phyloP scores from a whole-genome alignment of 2,797 vertebrate species.

The Tinamus major region DNA sequence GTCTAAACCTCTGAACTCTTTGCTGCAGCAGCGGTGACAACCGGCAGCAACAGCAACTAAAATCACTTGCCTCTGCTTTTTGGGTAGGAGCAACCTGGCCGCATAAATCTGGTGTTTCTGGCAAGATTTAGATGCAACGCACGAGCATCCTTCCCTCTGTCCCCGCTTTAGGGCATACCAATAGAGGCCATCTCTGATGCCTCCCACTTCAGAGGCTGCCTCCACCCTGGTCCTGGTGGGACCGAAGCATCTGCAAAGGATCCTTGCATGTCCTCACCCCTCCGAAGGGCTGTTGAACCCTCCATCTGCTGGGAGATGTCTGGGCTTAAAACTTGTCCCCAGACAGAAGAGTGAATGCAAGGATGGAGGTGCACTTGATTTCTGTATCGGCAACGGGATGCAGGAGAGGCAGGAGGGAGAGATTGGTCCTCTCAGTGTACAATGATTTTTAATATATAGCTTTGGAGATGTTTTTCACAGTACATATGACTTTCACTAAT shows the following conservation, averaged over 20 bases:
- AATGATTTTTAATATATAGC: background rate
- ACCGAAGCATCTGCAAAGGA: background rate
- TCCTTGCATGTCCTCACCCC: background rate
- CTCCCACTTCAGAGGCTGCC: background rate
- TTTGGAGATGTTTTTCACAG: background rate
- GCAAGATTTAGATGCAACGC: no score
- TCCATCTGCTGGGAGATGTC: background rate
- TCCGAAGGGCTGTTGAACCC: background rate
- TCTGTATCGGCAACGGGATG: background rate
- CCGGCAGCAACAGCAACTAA: background rate
- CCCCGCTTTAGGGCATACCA: background rate
- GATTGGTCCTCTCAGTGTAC: background rate
- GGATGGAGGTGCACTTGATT: background rate
- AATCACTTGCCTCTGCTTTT: background rate
- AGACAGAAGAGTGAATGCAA: background rate
- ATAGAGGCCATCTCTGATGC: no score
- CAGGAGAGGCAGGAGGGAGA: background rate
- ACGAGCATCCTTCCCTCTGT: background rate
- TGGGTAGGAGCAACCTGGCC: rapidly evolving
- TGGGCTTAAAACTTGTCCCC: background rate
- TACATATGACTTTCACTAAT: background rate
- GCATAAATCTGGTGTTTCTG: rapidly evolving
- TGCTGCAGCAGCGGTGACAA: background rate
- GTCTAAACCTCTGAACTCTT: background rate
- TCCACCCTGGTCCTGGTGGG: background rate